phyloP scores from a whole-genome alignment of 2,113 vertebrate genomes.

The Cygnus atratus region DNA sequence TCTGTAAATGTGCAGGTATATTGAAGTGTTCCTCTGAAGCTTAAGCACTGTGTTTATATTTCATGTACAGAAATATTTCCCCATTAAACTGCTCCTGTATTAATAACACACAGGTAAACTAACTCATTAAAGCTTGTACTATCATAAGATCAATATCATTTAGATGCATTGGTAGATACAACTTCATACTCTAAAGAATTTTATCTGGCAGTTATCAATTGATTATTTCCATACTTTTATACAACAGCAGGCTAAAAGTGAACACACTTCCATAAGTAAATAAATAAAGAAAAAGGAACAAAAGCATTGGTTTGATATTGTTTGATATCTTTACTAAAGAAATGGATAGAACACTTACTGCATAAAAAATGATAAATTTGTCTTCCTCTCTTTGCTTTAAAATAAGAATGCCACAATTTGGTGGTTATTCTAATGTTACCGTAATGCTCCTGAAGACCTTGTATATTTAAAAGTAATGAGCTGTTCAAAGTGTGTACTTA shows the following conservation, averaged over 20 bases:
- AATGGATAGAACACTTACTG: not conserved
- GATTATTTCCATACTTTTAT: not conserved
- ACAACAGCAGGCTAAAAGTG: not conserved
- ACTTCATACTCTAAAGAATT: not conserved
- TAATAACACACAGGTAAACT: not conserved
- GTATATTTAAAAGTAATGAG: not conserved
- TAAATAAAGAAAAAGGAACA: not conserved
- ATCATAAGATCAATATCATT: not conserved
- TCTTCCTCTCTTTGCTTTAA: not conserved
- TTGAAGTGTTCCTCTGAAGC: not conserved
- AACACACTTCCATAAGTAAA: not conserved
- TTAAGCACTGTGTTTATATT: not conserved
- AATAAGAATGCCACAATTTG: not conserved
- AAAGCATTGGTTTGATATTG: not conserved
- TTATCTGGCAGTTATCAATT: not conserved
- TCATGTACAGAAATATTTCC: not conserved
- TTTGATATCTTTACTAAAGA: not conserved
- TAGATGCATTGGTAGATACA: not conserved
- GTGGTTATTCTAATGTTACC: not conserved
- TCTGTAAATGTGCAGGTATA: not conserved
- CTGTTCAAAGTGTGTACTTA: not conserved
- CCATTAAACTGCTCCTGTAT: not conserved
- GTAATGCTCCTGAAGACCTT: not conserved
- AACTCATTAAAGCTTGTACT: not conserved
- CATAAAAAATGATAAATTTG: accelerated